Conservation (phyloP, 2,797 vertebrate species). For the Pipistrellus nathusii region DNA sequence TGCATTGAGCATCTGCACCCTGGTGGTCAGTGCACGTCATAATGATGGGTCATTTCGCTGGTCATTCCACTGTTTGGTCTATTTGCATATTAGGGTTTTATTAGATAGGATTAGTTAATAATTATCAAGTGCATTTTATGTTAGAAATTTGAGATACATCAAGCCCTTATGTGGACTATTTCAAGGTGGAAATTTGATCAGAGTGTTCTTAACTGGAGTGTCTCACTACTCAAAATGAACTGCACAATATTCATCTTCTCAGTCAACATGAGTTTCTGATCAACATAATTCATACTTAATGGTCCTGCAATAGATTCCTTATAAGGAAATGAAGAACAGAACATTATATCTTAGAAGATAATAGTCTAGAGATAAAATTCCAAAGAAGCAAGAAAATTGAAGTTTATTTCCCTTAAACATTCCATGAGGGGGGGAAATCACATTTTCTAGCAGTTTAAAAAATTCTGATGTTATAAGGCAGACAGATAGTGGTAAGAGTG, state of each 20-base stretch:
- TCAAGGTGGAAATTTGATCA: not conserved
- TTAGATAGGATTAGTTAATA: not conserved
- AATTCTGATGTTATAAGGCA: not conserved
- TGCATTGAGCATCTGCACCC: no score
- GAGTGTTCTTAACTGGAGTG: not conserved
- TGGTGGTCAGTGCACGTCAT: no score
- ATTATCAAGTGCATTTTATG: not conserved
- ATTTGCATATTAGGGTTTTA: no score
- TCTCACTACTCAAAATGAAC: not conserved
- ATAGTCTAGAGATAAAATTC: constrained; percentile 11
- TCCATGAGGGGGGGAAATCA: not conserved
- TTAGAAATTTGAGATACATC: not conserved
- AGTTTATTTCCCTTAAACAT: constrained; percentile 23
- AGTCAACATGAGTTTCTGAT: not conserved
- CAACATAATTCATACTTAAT: not conserved
- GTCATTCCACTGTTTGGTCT: no score
- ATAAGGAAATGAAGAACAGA: constrained; percentile 50
- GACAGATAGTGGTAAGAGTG: not conserved
- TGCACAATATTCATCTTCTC: not conserved
- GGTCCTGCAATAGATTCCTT: not conserved
- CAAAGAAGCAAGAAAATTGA: constrained; percentile 12
- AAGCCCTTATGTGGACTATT: not conserved
- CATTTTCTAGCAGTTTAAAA: constrained; percentile 2
- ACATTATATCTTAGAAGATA: not conserved
- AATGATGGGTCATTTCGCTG: no score